These are phyloP conservation scores for Apantesis nais DNA, from an alignment of 2,888 invertebrate genomes.

Conservation along the genomic window DNA sequence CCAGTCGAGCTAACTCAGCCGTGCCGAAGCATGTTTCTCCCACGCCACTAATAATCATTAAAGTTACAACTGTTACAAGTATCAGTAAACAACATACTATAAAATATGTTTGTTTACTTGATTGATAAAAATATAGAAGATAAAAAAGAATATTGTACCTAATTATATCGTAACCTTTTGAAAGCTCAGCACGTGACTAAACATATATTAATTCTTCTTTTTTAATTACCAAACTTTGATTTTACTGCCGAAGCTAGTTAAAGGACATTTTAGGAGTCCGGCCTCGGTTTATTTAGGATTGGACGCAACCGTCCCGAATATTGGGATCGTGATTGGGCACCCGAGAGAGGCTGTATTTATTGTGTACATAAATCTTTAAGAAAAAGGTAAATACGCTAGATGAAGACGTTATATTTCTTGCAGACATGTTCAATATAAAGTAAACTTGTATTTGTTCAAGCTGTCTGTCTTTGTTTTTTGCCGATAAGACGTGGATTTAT, in stretches of 20 bases:
- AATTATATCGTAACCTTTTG: neutral
- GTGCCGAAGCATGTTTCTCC: no score
- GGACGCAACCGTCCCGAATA: slow-evolving; percentile 61
- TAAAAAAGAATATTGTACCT: neutral
- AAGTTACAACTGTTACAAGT: neutral
- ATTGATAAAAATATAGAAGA: neutral
- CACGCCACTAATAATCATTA: neutral
- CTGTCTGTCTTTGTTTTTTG: slow-evolving; percentile 31
- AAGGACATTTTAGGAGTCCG: slow-evolving; percentile 63
- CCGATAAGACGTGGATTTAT: slow-evolving; percentile 37
- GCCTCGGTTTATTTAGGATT: slow-evolving; percentile 75
- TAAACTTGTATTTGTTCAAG: slow-evolving; percentile 41
- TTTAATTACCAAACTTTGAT: slow-evolving; percentile 37
- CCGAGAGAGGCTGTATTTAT: slow-evolving; percentile 66
- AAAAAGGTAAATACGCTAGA: slow-evolving; percentile 64
- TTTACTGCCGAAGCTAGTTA: slow-evolving; percentile 39
- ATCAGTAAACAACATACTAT: neutral
- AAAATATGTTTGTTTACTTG: neutral
- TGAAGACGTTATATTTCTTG: slow-evolving; percentile 53
- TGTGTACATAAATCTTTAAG: slow-evolving; percentile 77
- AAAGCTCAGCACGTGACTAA: slow-evolving; percentile 25
- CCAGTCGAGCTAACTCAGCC: no score
- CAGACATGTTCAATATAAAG: slow-evolving; percentile 51
- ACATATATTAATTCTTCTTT: slow-evolving; percentile 32
- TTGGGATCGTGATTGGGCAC: slow-evolving; percentile 74